phyloP scores from a whole-genome alignment of 1,140 invertebrate species.

The Sesamia nonagrioides region DNA sequence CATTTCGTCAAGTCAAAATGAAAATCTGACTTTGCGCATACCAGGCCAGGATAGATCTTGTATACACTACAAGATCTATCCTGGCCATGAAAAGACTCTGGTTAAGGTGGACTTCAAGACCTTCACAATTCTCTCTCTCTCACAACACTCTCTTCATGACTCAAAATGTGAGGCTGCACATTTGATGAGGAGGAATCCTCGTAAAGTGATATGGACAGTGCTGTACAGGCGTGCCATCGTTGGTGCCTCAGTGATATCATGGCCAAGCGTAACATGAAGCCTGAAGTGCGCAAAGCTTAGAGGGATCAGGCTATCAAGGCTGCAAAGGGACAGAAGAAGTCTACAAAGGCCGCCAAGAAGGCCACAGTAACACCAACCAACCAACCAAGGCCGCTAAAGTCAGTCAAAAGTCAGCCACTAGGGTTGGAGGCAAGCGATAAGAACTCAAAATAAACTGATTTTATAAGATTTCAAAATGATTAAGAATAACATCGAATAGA shows the following conservation, averaged over 20 bases:
- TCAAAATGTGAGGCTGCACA: slow-evolving; percentile 98
- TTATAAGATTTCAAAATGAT: slow-evolving; percentile 33
- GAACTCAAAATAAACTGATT: slow-evolving; percentile 67
- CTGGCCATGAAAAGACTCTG: too few species aligned
- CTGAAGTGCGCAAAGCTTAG: slow-evolving; percentile 99
- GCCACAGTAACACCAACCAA: slow-evolving; percentile 91
- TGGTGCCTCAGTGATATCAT: slow-evolving; percentile 98
- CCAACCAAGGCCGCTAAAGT: slow-evolving; percentile 96
- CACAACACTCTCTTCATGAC: too few species aligned
- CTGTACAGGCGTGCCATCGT: slow-evolving; percentile 99
- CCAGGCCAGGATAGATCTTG: too few species aligned
- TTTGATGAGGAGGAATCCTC: slow-evolving; percentile 99
- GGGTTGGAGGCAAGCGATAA: slow-evolving; percentile 98
- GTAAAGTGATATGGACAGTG: slow-evolving; percentile 99
- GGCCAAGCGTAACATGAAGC: slow-evolving; percentile 99
- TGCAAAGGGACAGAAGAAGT: slow-evolving; percentile 97
- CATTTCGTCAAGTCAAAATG: too few species aligned
- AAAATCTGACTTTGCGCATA: too few species aligned
- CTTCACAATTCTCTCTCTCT: too few species aligned
- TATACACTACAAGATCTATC: too few species aligned
- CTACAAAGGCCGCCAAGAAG: slow-evolving; percentile 96
- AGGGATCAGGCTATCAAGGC: slow-evolving; percentile 99
- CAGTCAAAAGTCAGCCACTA: slow-evolving; percentile 93
- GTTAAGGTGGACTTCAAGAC: too few species aligned
- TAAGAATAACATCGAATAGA: too few species aligned